Conservation (phyloP, 2,888 invertebrate genomes). For the Chymomyza fuscimana region DNA sequence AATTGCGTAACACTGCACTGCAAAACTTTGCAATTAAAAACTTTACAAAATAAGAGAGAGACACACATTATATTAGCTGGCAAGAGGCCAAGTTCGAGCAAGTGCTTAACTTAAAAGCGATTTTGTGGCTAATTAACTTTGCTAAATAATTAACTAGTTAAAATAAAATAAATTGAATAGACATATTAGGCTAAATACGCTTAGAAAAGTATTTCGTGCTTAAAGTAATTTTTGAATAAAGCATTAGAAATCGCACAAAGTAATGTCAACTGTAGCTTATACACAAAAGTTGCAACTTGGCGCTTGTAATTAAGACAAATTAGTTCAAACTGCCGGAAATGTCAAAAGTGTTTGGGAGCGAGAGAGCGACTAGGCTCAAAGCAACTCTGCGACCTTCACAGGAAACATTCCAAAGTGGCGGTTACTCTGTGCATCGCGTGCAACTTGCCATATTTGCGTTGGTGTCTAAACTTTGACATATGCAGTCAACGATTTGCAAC, state of each 20-base stretch:
- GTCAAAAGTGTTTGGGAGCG: conserved; percentile 29
- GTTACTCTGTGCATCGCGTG: conserved; percentile 63
- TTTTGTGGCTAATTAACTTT: conserved; percentile 9
- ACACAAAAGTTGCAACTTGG: conserved; percentile 4
- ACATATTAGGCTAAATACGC: conserved; percentile 42
- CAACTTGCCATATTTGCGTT: conserved; percentile 71
- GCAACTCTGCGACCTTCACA: neutral
- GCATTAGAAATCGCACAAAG: conserved; percentile 32
- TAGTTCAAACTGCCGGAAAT: conserved; percentile 58
- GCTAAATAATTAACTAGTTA: conserved; percentile 57
- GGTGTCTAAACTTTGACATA: conserved; percentile 74
- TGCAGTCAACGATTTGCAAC: conserved; percentile 49
- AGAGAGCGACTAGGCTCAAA: neutral
- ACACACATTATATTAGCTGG: neutral
- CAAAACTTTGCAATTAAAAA: neutral
- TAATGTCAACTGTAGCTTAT: conserved; percentile 48
- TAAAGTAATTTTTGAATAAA: conserved; percentile 17
- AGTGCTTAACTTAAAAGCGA: conserved; percentile 5
- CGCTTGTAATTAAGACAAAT: conserved; percentile 63
- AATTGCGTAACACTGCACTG: conserved; percentile 40
- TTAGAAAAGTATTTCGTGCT: neutral
- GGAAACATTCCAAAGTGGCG: neutral
- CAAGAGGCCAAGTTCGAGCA: neutral
- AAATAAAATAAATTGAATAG: conserved; percentile 46
- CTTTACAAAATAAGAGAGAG: neutral